Evolutionary conservation across 2,888 invertebrate species (phyloP).

Genomic region (Hipparchia semele): DNA sequence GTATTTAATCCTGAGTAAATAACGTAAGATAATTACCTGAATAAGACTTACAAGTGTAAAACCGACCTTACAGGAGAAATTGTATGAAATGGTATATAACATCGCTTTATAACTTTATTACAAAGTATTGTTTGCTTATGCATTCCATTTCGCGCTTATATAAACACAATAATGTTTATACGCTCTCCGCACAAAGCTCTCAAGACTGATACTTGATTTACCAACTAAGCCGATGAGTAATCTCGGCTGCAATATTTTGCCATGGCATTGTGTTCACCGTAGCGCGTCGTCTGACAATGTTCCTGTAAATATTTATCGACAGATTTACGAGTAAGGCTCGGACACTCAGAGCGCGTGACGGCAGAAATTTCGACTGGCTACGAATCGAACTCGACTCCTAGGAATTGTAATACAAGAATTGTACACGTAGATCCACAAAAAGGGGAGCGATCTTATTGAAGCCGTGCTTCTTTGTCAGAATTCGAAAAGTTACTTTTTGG

Average conservation of each 20-base stretch:
- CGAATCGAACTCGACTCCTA: neutral
- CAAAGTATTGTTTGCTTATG: conserved; percentile 4
- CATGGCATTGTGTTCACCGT: conserved; percentile 68
- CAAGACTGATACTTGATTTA: conserved; percentile 37
- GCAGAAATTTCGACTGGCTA: neutral
- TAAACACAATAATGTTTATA: conserved; percentile 33
- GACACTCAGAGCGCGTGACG: neutral
- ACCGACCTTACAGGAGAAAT: neutral
- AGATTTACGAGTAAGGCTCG: conserved; percentile 54
- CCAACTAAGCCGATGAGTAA: conserved; percentile 54
- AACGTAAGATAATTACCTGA: too few relatives aligned
- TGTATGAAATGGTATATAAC: neutral
- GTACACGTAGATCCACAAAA: too few relatives aligned
- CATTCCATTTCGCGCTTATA: conserved; percentile 17
- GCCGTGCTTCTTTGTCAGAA: too few relatives aligned
- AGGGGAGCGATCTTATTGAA: too few relatives aligned
- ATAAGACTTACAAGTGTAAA: neutral
- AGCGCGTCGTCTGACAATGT: conserved; percentile 69
- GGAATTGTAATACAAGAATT: too few relatives aligned
- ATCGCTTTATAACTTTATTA: too few relatives aligned
- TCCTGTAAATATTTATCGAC: conserved; percentile 75
- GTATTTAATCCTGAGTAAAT: too few relatives aligned
- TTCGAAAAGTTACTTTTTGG: too few relatives aligned
- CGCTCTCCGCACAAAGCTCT: conserved; percentile 28
- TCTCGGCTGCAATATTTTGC: conserved; percentile 64